Evolutionary conservation across 2,888 invertebrate species (phyloP).

Genomic region (Sarcophaga variegata): DNA sequence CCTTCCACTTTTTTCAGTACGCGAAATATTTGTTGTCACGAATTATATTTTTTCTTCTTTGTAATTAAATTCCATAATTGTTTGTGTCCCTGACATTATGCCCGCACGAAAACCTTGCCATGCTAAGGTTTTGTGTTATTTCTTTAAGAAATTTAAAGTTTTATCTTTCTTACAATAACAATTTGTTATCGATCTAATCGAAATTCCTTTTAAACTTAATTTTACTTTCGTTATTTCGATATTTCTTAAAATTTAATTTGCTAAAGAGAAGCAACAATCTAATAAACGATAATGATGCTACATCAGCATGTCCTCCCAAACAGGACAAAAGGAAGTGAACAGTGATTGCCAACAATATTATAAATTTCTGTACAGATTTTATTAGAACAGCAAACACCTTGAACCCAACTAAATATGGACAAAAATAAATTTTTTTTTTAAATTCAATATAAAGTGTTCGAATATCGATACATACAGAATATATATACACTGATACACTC

Average conservation of each 20-base stretch:
- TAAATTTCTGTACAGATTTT: neutral
- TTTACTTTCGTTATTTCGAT: neutral
- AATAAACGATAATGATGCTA: constrained; percentile 14
- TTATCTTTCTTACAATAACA: neutral
- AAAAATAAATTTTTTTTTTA: too few relatives aligned
- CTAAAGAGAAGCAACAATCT: constrained; percentile 16
- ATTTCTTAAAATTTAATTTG: constrained; percentile 5
- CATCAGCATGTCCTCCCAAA: neutral
- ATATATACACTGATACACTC: too few relatives aligned
- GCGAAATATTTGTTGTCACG: too few relatives aligned
- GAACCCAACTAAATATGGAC: neutral
- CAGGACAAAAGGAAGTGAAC: neutral
- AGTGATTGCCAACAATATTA: constrained; percentile 33
- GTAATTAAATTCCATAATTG: too few relatives aligned
- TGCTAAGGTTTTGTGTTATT: too few relatives aligned
- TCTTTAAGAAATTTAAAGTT: neutral
- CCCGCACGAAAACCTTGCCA: too few relatives aligned
- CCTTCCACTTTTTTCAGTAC: too few relatives aligned
- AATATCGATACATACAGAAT: too few relatives aligned
- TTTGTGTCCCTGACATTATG: too few relatives aligned
- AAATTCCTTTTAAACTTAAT: neutral
- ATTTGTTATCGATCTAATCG: neutral
- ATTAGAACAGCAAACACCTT: neutral
- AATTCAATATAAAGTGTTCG: too few relatives aligned
- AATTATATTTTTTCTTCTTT: too few relatives aligned